These are phyloP conservation scores for Zapornia atra DNA, from an alignment of 2,113 vertebrate genomes.

Conservation along the genomic window DNA sequence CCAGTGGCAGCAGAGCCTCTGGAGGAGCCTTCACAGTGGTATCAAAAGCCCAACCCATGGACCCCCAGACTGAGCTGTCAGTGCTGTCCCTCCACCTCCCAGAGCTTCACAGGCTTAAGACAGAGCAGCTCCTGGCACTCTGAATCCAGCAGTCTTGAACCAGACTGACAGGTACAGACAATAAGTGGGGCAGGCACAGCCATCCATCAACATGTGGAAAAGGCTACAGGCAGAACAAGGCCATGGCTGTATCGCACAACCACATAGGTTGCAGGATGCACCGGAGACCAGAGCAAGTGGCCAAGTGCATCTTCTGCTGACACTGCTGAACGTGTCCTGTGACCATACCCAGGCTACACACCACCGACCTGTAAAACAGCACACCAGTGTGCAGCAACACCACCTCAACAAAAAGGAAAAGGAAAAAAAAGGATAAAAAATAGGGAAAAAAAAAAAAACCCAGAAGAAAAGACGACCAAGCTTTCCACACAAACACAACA, in stretches of 20 bases:
- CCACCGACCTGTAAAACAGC: neutral
- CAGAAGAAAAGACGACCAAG: neutral
- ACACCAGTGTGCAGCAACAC: neutral
- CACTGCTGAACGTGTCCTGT: neutral
- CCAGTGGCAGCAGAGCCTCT: neutral
- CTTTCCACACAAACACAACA: neutral
- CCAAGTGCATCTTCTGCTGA: neutral
- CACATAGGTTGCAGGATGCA: neutral
- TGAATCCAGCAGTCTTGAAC: neutral
- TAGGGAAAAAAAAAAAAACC: neutral
- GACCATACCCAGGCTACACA: neutral
- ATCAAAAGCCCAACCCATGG: neutral
- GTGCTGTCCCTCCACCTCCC: accelerated
- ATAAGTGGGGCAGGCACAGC: neutral
- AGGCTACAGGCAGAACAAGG: neutral
- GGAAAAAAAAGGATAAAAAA: neutral
- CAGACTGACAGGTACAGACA: neutral
- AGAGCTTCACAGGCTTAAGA: neutral
- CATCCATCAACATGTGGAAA: neutral
- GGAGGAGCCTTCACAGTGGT: neutral
- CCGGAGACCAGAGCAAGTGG: neutral
- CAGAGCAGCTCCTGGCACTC: neutral
- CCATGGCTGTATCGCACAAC: neutral
- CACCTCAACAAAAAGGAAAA: neutral
- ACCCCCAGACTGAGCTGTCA: neutral